Conservation (phyloP, 2,113 vertebrate species). For the Rhinopomastus cyanomelas region DNA sequence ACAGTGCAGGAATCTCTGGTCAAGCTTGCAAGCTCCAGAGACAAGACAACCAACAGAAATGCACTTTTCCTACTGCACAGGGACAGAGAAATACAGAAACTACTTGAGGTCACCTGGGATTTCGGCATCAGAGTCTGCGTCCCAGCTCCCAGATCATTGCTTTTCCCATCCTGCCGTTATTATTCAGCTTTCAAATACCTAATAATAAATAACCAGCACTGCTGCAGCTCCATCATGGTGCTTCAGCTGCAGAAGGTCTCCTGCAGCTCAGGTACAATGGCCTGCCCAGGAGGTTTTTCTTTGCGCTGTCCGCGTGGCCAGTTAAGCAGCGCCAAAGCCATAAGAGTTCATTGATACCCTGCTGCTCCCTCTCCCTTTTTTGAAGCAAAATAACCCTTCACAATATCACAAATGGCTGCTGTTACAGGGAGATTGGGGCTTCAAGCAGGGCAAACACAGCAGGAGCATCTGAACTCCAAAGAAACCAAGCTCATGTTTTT, state of each 20-base stretch:
- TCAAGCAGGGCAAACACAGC: constrained; percentile 45
- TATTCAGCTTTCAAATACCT: not conserved
- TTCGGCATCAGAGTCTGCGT: not conserved
- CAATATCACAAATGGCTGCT: not conserved
- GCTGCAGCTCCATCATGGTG: not conserved
- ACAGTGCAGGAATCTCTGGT: not conserved
- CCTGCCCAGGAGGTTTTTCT: not conserved
- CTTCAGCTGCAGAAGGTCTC: not conserved
- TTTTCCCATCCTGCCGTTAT: not conserved
- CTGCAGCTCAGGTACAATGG: not conserved
- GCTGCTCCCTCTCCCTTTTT: not conserved
- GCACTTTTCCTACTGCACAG: not conserved
- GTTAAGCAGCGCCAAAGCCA: not conserved
- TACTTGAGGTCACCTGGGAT: not conserved
- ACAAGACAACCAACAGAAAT: not conserved
- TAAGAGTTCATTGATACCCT: not conserved
- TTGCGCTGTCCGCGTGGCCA: not conserved
- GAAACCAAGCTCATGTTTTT: not conserved
- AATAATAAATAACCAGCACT: not conserved
- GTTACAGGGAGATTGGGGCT: not conserved
- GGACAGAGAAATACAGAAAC: not conserved
- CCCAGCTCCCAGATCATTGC: not conserved
- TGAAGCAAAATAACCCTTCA: constrained; percentile 4
- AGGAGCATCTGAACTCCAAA: constrained; percentile 10
- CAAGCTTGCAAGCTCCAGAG: not conserved